Evolutionary conservation across 2,888 invertebrate species (phyloP), one percentile per base, ranked within the genome.

Genomic region (Microplitis manilae): DNA sequence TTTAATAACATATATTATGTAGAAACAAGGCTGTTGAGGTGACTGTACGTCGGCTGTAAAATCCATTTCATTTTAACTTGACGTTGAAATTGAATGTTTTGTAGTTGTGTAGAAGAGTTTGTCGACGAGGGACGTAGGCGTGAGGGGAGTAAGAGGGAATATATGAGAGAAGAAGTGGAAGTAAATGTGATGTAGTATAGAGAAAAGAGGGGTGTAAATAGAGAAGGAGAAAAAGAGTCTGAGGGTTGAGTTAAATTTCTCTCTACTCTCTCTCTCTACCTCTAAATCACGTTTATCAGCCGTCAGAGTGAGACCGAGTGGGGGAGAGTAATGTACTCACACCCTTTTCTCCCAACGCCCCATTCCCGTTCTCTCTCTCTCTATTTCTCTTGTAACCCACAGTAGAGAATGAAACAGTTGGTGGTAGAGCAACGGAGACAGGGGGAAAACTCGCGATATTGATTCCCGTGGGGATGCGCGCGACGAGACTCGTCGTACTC

Each of bases 41-140:
- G 84, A 85, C 83, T 84, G 84, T 86, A 85, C 90, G 87, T 90
- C 88, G 87, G 89, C 90, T 90, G 90, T 90, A 91, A 91, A 92
- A 92, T 92, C 91, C 91, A 92, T 92, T 92, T 91, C 91, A 91
- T 90, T 91, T 91, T 91, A 91, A 92, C 91, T 91, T 91, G 90
- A 91, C 91, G 91, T 91, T 91, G 90, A 91, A 92, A 92, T 92
- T 91, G 91, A 92, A 92, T 91, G 91, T 91, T 92, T 92, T 91
- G 91, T 91, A 91, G 91, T 90, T 90, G 85, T 85, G 72, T 77
- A 76, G 86, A 82, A 75, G 73, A 73, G 79, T 73, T 67, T 61
- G 68, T 65, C 65, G 76, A 76, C 76, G 83, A 90, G 90, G 87
- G 90, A 90, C 90, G 77, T 77, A 73, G 70, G 72, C 73, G 41